These are phyloP conservation scores for Pangasius sanitwongsei DNA, from an alignment of 2,797 vertebrate genomes.

Conservation along the genomic window DNA sequence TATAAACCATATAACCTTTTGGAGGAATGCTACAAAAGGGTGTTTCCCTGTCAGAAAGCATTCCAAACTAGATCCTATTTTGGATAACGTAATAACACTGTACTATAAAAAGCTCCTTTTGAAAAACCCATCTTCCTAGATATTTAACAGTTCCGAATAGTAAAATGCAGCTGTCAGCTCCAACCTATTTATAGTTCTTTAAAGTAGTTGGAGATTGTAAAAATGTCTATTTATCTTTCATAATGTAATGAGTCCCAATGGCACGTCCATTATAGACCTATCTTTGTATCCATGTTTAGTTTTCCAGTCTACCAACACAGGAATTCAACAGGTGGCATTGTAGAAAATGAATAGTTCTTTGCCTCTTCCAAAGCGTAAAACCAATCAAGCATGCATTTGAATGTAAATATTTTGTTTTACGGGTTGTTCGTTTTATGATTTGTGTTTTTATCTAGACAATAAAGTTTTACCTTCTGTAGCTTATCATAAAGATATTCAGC, in stretches of 20 bases:
- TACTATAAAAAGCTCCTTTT: neutral
- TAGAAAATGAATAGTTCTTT: constrained; percentile 5
- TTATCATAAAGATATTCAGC: neutral
- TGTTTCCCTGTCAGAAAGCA: neutral
- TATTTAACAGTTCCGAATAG: neutral
- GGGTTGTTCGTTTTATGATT: neutral
- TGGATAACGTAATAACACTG: no score
- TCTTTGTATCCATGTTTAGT: neutral
- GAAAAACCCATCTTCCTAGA: neutral
- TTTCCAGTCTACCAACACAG: neutral
- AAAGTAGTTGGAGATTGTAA: neutral
- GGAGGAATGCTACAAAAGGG: neutral
- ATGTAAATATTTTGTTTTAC: neutral
- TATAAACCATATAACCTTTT: neutral
- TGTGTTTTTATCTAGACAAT: neutral
- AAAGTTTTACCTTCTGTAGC: neutral
- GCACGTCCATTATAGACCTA: neutral
- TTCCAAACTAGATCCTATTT: neutral
- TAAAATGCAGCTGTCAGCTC: neutral
- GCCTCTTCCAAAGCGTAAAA: neutral
- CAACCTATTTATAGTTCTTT: neutral
- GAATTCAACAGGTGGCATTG: constrained; percentile 38
- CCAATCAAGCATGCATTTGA: neutral
- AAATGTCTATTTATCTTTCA: neutral
- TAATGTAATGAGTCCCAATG: neutral